Evolutionary conservation across 2,113 vertebrate genomes (phyloP).

Genomic region (Octodon degus): DNA sequence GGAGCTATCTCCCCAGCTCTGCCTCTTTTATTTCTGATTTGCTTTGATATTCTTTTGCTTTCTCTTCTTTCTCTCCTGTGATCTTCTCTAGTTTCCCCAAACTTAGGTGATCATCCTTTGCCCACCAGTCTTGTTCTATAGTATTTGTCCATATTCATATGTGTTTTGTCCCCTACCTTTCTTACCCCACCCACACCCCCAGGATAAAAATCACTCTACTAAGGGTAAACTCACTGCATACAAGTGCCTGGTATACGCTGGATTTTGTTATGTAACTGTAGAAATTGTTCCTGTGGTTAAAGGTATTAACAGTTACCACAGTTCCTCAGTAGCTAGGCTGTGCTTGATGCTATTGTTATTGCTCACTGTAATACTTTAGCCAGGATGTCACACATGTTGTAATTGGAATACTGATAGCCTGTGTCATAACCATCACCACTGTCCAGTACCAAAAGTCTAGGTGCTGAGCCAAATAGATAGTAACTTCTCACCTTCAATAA

Average conservation of each 20-base stretch:
- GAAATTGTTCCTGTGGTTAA: background rate
- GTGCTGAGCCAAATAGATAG: background rate
- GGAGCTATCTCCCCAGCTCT: too few species aligned
- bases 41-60: background rate
- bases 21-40: background rate
- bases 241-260: background rate
- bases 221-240: background rate
- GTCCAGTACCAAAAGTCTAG: background rate
- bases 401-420: background rate
- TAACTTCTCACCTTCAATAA: background rate
- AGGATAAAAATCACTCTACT: background rate
- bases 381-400: background rate
- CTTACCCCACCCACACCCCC: background rate
- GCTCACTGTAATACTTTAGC: background rate
- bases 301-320: background rate
- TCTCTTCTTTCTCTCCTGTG: background rate
- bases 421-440: background rate
- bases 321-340: background rate
- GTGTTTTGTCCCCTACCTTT: background rate
- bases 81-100: background rate
- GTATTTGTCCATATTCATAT: background rate
- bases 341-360: background rate
- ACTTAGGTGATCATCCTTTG: background rate
- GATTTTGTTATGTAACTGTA: background rate
- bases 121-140: background rate